phyloP scores from a whole-genome alignment of 2,888 invertebrate species.

The Thymelicus acteon region DNA sequence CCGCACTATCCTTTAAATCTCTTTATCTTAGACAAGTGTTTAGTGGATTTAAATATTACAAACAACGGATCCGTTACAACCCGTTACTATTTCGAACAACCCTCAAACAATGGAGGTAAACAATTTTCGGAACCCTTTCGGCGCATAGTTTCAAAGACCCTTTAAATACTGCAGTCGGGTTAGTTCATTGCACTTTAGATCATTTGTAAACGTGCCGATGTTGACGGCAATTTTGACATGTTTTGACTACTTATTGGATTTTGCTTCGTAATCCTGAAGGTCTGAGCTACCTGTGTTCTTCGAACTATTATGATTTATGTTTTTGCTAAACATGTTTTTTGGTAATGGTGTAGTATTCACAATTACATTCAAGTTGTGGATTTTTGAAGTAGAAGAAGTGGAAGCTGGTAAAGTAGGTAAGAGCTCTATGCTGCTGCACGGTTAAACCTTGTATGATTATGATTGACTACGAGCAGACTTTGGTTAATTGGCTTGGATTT shows the following conservation, averaged over 20 bases:
- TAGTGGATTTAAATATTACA: conserved; percentile 18
- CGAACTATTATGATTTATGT: conserved; percentile 1
- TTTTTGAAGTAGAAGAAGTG: too few species aligned
- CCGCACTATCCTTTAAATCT: too few species aligned
- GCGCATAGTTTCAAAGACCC: conserved; percentile 55
- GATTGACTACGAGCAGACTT: too few species aligned
- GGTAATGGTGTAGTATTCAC: not conserved
- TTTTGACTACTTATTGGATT: conserved; percentile 74
- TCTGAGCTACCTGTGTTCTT: conserved; percentile 58
- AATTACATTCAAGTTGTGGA: not conserved
- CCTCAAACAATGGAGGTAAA: conserved; percentile 50
- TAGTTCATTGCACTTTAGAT: conserved; percentile 57
- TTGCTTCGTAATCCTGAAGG: conserved; percentile 67
- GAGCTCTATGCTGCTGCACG: too few species aligned
- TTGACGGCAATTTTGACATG: conserved; percentile 72
- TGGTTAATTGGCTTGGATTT: too few species aligned
- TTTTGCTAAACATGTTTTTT: not conserved
- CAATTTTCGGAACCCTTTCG: conserved; percentile 63
- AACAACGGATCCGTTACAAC: conserved; percentile 17
- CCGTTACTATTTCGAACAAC: not conserved
- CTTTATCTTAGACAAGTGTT: too few species aligned
- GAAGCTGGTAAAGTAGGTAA: too few species aligned
- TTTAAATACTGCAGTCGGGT: conserved; percentile 58
- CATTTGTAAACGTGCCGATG: conserved; percentile 60
- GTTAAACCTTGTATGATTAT: too few species aligned